A percentile compares a stretch with the other conserved stretches of the same genome.
phyloP scores from a whole-genome alignment of 1,140 invertebrate genomes.

The Psilanteris sp. region DNA sequence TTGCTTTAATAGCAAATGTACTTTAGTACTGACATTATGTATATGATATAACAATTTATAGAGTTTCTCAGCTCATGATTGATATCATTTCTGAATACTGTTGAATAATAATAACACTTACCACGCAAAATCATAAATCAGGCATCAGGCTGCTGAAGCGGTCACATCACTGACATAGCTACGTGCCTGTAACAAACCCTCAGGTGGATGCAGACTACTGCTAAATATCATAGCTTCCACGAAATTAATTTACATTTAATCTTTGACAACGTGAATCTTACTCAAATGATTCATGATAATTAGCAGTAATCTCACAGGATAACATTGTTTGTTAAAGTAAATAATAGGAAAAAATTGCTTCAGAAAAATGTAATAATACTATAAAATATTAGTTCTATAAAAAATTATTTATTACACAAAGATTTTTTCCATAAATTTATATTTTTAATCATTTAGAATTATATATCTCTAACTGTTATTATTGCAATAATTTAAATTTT shows the following conservation, averaged over 20 bases:
- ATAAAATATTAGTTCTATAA: too few species aligned
- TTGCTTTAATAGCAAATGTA: too few species aligned
- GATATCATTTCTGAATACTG: conserved; percentile 42
- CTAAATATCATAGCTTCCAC: conserved; percentile 75
- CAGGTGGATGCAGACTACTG: conserved; percentile 82
- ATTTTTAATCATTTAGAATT: too few species aligned
- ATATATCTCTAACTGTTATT: too few species aligned
- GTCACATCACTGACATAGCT: conserved; percentile 75
- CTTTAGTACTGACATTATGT: background rate
- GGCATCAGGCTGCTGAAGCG: conserved; percentile 75
- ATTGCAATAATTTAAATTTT: too few species aligned
- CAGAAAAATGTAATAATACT: too few species aligned
- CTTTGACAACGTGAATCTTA: conserved; percentile 45
- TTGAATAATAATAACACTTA: conserved; percentile 74
- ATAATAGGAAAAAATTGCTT: too few species aligned
- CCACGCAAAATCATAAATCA: conserved; percentile 73
- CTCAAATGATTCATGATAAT: conserved; percentile 73
- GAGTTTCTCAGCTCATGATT: conserved; percentile 1
- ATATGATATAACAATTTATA: conserved; percentile 8
- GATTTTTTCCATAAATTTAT: too few species aligned
- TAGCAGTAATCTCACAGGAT: conserved; percentile 77
- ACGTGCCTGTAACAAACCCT: conserved; percentile 86
- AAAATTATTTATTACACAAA: too few species aligned
- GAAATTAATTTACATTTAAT: conserved; percentile 41
- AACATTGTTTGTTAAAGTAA: conserved; percentile 63